These are phyloP conservation scores for Euschistus heros DNA, from an alignment of 1,140 invertebrate genomes.

Conservation along the genomic window DNA sequence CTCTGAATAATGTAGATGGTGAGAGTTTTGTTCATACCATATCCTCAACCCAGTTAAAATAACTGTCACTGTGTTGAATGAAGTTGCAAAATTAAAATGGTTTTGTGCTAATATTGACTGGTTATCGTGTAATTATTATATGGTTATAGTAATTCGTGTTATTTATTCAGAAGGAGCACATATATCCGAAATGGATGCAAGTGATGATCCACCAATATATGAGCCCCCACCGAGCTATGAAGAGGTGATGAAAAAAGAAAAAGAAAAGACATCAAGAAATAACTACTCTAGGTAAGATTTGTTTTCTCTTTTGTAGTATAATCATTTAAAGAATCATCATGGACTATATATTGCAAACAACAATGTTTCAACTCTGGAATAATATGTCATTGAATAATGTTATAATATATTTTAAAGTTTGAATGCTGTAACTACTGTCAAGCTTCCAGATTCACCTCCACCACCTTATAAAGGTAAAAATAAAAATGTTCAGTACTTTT, in stretches of 20 bases:
- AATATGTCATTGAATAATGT: slow-evolving; percentile 19
- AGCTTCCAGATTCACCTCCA: slow-evolving; percentile 25
- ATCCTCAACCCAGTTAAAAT: background rate
- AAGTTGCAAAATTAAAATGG: background rate
- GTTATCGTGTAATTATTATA: slow-evolving; percentile 6
- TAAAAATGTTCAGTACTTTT: background rate
- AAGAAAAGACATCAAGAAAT: slow-evolving; percentile 9
- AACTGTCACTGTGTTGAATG: no score
- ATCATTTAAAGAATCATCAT: background rate
- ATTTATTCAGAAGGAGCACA: slow-evolving; percentile 38
- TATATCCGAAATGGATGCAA: slow-evolving; percentile 41
- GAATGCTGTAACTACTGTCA: slow-evolving; percentile 10
- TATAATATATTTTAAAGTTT: slow-evolving; percentile 4
- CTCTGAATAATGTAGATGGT: slow-evolving; percentile 15
- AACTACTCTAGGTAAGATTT: no score
- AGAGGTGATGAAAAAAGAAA: slow-evolving; percentile 45
- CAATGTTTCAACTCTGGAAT: background rate
- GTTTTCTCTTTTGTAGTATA: no score
- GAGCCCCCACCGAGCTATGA: slow-evolving; percentile 60
- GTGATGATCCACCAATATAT: slow-evolving; percentile 56
- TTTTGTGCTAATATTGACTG: slow-evolving; percentile 5
- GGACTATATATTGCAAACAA: background rate
- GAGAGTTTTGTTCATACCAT: background rate
- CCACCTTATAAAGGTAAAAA: slow-evolving; percentile 22
- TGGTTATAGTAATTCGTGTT: slow-evolving; percentile 29